These are phyloP conservation scores for Parasteatoda tepidariorum DNA, from an alignment of 1,140 invertebrate genomes.

Conservation along the genomic window DNA sequence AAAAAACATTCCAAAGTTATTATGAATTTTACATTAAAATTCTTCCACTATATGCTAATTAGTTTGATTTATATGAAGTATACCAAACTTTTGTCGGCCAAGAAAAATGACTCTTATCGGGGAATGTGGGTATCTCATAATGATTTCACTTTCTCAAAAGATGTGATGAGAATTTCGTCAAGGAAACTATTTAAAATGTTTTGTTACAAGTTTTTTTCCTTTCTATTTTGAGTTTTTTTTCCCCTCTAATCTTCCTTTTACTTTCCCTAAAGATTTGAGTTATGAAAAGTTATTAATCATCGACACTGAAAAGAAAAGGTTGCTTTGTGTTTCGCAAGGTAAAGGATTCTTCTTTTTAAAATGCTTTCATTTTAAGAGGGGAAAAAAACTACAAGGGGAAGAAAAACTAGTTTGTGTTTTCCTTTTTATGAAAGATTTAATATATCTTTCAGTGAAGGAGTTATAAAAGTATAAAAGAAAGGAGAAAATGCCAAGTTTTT, in stretches of 20 bases:
- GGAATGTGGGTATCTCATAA: slow-evolving; percentile 10
- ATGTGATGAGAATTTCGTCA: neutral
- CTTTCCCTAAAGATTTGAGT: slow-evolving; percentile 20
- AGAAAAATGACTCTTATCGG: slow-evolving; percentile 6
- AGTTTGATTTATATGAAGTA: too few relatives aligned
- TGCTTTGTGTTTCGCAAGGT: slow-evolving; percentile 30
- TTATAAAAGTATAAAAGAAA: slow-evolving; percentile 5
- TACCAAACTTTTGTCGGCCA: too few relatives aligned
- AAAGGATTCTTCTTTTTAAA: slow-evolving; percentile 21
- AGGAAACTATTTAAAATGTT: slow-evolving; percentile 42
- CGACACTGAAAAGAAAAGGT: slow-evolving; percentile 21
- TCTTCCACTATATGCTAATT: too few relatives aligned
- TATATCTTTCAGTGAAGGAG: slow-evolving; percentile 13
- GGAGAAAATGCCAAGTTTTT: neutral
- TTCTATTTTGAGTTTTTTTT: neutral
- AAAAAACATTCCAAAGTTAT: too few relatives aligned
- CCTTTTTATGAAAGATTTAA: slow-evolving; percentile 33
- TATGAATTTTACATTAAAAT: too few relatives aligned
- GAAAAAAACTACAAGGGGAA: too few relatives aligned
- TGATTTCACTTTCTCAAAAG: slow-evolving; percentile 20
- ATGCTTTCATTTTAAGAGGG: slow-evolving; percentile 3
- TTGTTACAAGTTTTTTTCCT: slow-evolving; percentile 8
- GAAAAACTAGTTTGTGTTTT: slow-evolving; percentile 33
- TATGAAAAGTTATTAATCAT: slow-evolving; percentile 57
- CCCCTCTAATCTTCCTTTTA: slow-evolving; percentile 36